Percentiles rank a stretch among this genome's conserved stretches.
phyloP scores from a whole-genome alignment of 2,113 vertebrate species.

The Thunnus thynnus region DNA sequence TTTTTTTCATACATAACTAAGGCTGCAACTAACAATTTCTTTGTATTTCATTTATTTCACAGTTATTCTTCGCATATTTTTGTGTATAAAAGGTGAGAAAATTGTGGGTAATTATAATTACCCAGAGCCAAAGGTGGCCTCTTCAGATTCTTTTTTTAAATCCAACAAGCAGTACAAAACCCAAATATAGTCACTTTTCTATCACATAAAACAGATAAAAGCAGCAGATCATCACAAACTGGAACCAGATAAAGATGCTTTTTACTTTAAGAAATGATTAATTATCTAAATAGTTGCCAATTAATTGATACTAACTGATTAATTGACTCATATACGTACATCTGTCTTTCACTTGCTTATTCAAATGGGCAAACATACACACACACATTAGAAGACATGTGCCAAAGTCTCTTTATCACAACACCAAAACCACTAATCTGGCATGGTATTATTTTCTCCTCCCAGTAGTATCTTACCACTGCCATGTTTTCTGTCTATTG shows the following conservation, averaged over 20 bases:
- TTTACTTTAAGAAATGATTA: too few relatives aligned
- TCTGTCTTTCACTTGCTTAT: neutral
- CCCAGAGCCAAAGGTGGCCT: too few relatives aligned
- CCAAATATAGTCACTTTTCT: too few relatives aligned
- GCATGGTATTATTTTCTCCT: neutral
- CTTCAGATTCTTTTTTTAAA: too few relatives aligned
- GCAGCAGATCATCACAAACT: too few relatives aligned
- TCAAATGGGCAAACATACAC: neutral
- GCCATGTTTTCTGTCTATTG: neutral
- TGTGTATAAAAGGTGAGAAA: too few relatives aligned
- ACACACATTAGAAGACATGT: neutral
- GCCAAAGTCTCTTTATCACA: neutral
- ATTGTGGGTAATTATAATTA: too few relatives aligned
- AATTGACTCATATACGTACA: neutral
- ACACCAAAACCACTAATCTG: slow-evolving; percentile 8
- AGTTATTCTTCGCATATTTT: neutral
- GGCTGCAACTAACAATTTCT: neutral
- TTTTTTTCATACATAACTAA: neutral
- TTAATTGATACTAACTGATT: too few relatives aligned
- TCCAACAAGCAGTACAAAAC: too few relatives aligned
- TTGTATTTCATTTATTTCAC: neutral
- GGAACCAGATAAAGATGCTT: too few relatives aligned
- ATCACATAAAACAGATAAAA: too few relatives aligned
- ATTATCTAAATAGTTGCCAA: too few relatives aligned
- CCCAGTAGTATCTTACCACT: neutral